Percentiles rank a stretch among this genome's conserved stretches.
Conservation (phyloP, 2,113 vertebrate species). For the Myiagra hebetior region DNA sequence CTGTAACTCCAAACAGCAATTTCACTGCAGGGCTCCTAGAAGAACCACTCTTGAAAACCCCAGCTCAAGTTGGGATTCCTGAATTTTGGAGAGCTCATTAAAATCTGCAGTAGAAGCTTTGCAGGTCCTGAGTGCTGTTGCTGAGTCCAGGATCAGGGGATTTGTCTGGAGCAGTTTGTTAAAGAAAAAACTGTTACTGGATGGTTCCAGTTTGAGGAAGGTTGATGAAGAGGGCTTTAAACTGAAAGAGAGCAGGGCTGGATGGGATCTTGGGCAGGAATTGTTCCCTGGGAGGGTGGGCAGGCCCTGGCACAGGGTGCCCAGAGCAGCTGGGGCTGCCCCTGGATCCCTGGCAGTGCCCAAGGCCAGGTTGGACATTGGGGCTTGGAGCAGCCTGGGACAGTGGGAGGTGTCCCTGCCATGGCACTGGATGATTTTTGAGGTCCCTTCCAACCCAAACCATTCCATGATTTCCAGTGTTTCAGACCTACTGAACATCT, state of each 20-base stretch:
- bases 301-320: fast-evolving
- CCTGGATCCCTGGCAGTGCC: neutral
- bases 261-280: neutral
- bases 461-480: neutral
- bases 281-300: neutral
- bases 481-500: neutral
- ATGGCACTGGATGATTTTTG: fast-evolving
- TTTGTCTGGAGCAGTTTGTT: neutral
- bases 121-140: fast-evolving
- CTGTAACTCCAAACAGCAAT: neutral
- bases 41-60: neutral
- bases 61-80: neutral
- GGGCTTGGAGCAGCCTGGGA: neutral
- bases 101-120: neutral
- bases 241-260: fast-evolving
- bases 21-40: neutral
- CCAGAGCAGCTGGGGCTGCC: neutral
- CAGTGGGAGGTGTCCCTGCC: neutral
- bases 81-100: neutral
- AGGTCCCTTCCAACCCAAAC: neutral
- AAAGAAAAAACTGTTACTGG: neutral
- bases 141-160: neutral
- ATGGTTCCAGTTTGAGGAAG: neutral
- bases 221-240: neutral
- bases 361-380: neutral